These are phyloP conservation scores for Habroteleia sp. DNA, from an alignment of 2,888 invertebrate species.

Conservation along the genomic window DNA sequence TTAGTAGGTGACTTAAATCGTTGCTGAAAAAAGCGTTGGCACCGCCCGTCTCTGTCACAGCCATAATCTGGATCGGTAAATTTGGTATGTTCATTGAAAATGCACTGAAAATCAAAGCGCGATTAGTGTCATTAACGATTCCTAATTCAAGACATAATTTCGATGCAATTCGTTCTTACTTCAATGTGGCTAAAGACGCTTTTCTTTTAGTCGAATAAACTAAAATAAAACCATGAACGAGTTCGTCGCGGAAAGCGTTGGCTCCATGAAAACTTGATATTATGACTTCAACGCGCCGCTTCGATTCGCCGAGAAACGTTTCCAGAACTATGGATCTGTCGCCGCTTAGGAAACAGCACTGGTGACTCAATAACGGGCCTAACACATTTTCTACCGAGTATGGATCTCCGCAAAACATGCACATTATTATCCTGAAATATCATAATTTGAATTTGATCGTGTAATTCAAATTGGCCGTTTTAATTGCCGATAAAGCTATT, in stretches of 20 bases:
- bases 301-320: conserved; percentile 94
- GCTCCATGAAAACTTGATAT: conserved; percentile 97
- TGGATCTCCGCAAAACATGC: conserved; percentile 98
- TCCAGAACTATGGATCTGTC: conserved; percentile 94
- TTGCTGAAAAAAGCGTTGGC: conserved; percentile 95
- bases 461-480: too few species aligned
- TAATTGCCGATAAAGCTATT: too few species aligned
- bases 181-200: conserved; percentile 95
- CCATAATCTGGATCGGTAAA: conserved; percentile 95
- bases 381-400: conserved; percentile 94
- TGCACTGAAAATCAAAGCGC: conserved; percentile 83
- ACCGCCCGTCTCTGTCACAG: conserved; percentile 94
- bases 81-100: conserved; percentile 96
- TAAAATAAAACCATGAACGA: conserved; percentile 96
- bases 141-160: not conserved
- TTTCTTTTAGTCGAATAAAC: conserved; percentile 97
- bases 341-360: conserved; percentile 92
- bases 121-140: not conserved
- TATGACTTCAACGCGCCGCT: conserved; percentile 93
- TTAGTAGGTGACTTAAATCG: conserved; percentile 93
- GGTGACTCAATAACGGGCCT: conserved; percentile 92
- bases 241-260: conserved; percentile 93
- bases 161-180: conserved; percentile 83
- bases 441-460: too few species aligned
- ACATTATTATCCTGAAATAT: conserved; percentile 91